Conservation (phyloP, 2,113 vertebrate genomes). For the Ailuropoda melanoleuca region DNA sequence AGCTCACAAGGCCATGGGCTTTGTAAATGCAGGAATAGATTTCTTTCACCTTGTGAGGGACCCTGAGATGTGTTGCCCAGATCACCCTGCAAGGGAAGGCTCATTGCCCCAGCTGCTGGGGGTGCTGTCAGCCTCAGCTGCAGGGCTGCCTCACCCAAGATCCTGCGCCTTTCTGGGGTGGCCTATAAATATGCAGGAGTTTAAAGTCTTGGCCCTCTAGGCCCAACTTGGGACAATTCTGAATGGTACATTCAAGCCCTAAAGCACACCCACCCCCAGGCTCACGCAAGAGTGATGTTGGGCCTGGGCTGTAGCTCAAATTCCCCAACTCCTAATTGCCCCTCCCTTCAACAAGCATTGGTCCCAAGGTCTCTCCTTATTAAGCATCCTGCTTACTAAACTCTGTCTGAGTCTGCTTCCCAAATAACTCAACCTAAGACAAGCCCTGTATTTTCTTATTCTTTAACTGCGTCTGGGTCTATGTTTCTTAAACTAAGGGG, state of each 20-base stretch:
- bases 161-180: neutral
- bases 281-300: neutral
- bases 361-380: neutral
- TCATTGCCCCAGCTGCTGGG: neutral
- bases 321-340: neutral
- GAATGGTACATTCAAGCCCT: neutral
- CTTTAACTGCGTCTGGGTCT: neutral
- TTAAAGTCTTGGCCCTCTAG: neutral
- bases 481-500: neutral
- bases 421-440: neutral
- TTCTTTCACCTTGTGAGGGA: neutral
- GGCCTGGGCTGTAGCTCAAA: neutral
- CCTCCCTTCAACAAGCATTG: neutral
- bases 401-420: neutral
- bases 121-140: neutral
- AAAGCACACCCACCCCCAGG: accelerated
- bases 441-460: neutral
- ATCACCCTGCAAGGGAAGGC: neutral
- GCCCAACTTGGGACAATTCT: neutral
- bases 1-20: neutral
- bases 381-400: neutral
- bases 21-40: neutral
- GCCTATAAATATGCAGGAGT: neutral
- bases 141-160: neutral
- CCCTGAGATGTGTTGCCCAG: neutral